Evolutionary conservation across 2,888 invertebrate species (phyloP), one percentile per base, ranked within the genome.

Genomic region (Troides helena): DNA sequence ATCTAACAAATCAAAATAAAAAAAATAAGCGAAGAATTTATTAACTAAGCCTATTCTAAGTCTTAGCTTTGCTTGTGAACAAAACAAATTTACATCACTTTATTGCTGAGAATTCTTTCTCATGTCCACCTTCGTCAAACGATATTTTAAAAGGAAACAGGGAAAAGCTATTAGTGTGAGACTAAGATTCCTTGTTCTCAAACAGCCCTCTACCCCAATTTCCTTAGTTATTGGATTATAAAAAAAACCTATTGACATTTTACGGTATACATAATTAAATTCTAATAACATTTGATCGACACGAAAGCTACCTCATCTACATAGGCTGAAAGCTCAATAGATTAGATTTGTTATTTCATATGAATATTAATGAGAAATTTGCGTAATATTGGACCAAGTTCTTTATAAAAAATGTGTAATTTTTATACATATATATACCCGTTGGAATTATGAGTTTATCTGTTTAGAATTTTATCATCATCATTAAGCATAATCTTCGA

Each of bases 191-290:
- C 46, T 46, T n/a, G 23, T 61, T 57, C 61, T 30, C 58, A 65
- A 65, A 66, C 21, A 23, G 25, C 14, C 53, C n/a, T 53, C 21
- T 36, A 59, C 59, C 46, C 23, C 57, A 65, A 65, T 67, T 67
- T 62, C 53, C 61, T 39, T 36, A 18, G 43, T 71, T 67, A 67
- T 70, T 66, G 36, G 62, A 39, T 66, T 66, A 62, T 62, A 67
- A 65, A 69, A 67, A 69, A 66, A 64, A 82, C 79, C 77, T 79
- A 73, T 79, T 79, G 78, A 76, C 76, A 76, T 79, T 78, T 74
- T 73, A 72, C 79, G 71, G 83, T 80, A 85, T 84, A 79, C 84
- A 84, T 87, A 85, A 86, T 86, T 85, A 85, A 87, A 85, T 80
- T 84, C 85, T 85, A 82, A 75, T 85, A 84, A 85, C 84, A 75